A percentile compares a stretch with the other conserved stretches of the same genome.
phyloP scores from a whole-genome alignment of 1,140 invertebrate genomes.

The Lepidostoma basale region DNA sequence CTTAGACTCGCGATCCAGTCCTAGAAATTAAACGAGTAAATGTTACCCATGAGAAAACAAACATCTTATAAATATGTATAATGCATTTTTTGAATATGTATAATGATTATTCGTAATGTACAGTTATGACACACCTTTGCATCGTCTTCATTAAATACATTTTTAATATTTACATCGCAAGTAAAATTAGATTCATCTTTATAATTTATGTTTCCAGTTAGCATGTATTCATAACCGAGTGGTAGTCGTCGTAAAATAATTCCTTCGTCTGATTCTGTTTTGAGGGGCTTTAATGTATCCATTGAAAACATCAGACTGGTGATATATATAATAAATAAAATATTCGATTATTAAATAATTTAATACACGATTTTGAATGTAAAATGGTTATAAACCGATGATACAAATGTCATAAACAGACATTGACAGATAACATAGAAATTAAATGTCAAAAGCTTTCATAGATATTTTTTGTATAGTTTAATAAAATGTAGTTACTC shows the following conservation, averaged over 20 bases:
- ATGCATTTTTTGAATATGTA: neutral
- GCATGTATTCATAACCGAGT: slow-evolving; percentile 34
- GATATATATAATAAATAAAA: neutral
- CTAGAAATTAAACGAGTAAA: neutral
- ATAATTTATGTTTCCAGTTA: slow-evolving; percentile 34
- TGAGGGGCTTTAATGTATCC: neutral
- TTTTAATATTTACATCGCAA: slow-evolving; percentile 38
- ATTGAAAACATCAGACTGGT: neutral
- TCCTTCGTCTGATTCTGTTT: slow-evolving; percentile 24
- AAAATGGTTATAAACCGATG: neutral
- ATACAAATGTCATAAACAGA: neutral
- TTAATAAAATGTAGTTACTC: too few species aligned
- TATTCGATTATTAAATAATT: neutral
- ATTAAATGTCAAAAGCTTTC: neutral
- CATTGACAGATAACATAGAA: neutral
- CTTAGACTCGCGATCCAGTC: slow-evolving; percentile 41
- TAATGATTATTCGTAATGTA: neutral
- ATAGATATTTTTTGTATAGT: too few species aligned
- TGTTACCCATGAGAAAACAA: neutral
- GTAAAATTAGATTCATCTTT: slow-evolving; percentile 38
- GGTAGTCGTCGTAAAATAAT: slow-evolving; percentile 34
- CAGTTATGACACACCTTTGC: slow-evolving; percentile 28
- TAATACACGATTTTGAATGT: neutral
- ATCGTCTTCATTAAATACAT: slow-evolving; percentile 37
- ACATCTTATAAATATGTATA: neutral